Evolutionary conservation across 2,113 vertebrate genomes (phyloP), one percentile per base, ranked within the genome.

Genomic region (Trichechus manatus): DNA sequence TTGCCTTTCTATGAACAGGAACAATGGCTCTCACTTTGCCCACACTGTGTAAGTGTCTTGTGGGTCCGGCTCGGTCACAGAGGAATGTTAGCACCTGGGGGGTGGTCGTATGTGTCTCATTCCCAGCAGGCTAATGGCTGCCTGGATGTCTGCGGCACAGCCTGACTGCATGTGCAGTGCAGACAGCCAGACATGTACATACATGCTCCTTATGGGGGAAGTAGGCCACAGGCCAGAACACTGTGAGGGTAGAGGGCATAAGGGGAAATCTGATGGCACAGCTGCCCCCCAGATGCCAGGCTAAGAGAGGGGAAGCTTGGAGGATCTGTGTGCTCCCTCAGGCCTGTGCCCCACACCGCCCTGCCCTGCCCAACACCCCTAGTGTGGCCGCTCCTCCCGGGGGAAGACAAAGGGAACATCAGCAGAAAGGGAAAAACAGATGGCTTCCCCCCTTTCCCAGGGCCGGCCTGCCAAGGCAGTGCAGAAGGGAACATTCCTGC

Each of bases 291-390:
- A 25, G 63, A 56, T 14, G n/a, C 75, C 42, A 27, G 39, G 59
- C 72, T 22, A 39, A 59, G 74, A 6, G 33, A 47, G 68, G 17
- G 1, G 36, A n/a, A 82, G 31, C 10, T 19, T 8, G 1, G 42
- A 56, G 68, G 9, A 1, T 78, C n/a, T 8, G 31, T 6, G 20
- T 14, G 42, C 68, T 1, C 53, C 29, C 17, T 44, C 14, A 1
- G 53, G 36, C 33, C 53, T 25, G 6, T 2, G 47, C 31, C 39
- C 33, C 31, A 4, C 2, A 9, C 20, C 29, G 31, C 13, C 0
- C 66, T 0, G 0, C 36, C 27, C 13, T 39, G 0, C 61, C 42
- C 25, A 56, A 17, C 19, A 5, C 61, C n/a, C 47, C 22, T 1
- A 61, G 56, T 15, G 59, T 75, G 3, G 17, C 42, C 4, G 1